Evolutionary conservation across 2,113 vertebrate species (phyloP).

Genomic region (Calonectris borealis): DNA sequence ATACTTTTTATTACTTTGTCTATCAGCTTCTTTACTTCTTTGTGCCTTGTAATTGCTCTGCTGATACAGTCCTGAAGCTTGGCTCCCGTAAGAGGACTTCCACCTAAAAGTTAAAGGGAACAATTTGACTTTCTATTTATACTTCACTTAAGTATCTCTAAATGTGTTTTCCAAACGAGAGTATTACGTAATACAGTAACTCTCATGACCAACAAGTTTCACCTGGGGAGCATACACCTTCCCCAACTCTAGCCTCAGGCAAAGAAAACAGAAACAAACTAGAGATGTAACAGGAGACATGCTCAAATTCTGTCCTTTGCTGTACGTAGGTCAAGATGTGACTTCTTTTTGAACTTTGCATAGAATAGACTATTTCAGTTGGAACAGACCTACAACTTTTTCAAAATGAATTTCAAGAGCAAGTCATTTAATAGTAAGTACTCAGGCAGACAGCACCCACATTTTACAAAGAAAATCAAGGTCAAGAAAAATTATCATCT

Average conservation of each 20-base stretch:
- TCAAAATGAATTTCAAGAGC: not conserved
- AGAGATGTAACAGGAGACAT: not conserved
- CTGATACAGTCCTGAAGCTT: conserved; percentile 93
- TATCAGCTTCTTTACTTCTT: conserved; percentile 87
- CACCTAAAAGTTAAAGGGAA: conserved; percentile 77
- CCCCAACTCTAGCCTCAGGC: not conserved
- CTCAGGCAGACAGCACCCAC: not conserved
- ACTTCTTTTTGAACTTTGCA: not conserved
- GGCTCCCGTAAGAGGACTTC: conserved; percentile 86
- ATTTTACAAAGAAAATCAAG: not conserved
- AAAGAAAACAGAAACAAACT: not conserved
- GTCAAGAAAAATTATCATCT: not conserved
- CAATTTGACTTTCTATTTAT: not conserved
- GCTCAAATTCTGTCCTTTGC: not conserved
- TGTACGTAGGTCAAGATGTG: not conserved
- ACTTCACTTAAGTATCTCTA: not conserved
- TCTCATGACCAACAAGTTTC: not conserved
- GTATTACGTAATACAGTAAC: not conserved
- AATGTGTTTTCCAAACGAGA: not conserved
- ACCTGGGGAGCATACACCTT: not conserved
- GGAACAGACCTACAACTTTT: not conserved
- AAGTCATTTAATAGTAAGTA: not conserved
- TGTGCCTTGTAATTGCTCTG: conserved; percentile 84
- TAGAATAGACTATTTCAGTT: not conserved
- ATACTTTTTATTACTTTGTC: conserved; percentile 85